Evolutionary conservation across 2,797 vertebrate genomes (phyloP).

Genomic region (Apogon hyalosoma): DNA sequence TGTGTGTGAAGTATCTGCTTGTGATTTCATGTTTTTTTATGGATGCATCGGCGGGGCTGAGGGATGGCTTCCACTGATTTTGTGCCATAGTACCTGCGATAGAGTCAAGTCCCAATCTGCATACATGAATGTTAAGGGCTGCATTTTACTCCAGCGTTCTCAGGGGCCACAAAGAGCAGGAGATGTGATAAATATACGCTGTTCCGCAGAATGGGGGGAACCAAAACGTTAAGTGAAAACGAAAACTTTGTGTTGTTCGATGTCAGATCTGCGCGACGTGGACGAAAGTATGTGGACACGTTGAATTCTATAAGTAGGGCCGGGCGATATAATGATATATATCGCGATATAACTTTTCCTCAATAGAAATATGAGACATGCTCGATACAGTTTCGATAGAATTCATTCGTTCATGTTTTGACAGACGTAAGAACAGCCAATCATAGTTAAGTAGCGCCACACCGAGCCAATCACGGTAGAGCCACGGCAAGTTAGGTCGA

Average conservation of each 20-base stretch:
- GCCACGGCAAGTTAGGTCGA: too few species aligned
- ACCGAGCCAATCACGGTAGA: too few species aligned
- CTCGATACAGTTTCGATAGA: too few species aligned
- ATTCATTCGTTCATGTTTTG: too few species aligned
- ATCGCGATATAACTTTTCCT: too few species aligned
- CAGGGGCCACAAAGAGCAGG: slow-evolving; percentile 9
- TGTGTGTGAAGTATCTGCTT: slow-evolving; percentile 35
- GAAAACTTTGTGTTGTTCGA: not conserved
- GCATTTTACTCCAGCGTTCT: slow-evolving; percentile 42
- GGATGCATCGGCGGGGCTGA: slow-evolving; percentile 35
- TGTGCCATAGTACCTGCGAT: slow-evolving; percentile 42
- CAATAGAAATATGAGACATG: too few species aligned
- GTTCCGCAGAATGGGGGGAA: slow-evolving; percentile 18
- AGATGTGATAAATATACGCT: slow-evolving; percentile 43
- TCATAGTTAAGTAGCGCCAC: too few species aligned
- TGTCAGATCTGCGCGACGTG: too few species aligned
- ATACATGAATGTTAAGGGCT: slow-evolving; percentile 66
- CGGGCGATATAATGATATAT: too few species aligned
- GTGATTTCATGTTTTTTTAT: slow-evolving; percentile 48
- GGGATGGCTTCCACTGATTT: slow-evolving; percentile 48
- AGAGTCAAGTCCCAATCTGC: slow-evolving; percentile 67
- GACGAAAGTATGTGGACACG: too few species aligned
- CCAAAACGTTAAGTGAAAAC: slow-evolving; percentile 11
- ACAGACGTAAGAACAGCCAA: too few species aligned
- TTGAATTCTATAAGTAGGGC: too few species aligned